Conservation (phyloP, 2,797 vertebrate species). For the Anguilla megastoma region DNA sequence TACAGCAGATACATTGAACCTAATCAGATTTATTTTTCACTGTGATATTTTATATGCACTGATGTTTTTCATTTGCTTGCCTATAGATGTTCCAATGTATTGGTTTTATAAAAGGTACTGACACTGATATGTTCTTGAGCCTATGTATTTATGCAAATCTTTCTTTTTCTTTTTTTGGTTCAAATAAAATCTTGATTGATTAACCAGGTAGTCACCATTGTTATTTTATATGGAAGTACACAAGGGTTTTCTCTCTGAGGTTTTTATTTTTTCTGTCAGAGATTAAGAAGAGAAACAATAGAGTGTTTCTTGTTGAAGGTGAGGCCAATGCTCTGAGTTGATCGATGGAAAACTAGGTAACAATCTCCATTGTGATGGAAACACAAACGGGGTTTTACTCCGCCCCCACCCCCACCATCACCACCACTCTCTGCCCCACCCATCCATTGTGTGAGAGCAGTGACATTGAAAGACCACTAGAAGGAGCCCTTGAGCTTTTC, state of each 20-base stretch:
- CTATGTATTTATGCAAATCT: constrained; percentile 74
- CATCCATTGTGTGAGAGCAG: background rate
- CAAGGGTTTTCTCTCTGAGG: background rate
- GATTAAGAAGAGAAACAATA: background rate
- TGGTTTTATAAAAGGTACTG: constrained; percentile 55
- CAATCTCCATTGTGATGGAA: constrained; percentile 35
- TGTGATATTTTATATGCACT: constrained; percentile 50
- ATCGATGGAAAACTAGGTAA: background rate
- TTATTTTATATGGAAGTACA: background rate
- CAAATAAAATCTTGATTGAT: constrained; percentile 73
- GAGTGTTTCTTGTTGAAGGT: background rate
- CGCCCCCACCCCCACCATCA: background rate
- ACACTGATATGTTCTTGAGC: constrained; percentile 63
- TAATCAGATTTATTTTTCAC: constrained; percentile 44
- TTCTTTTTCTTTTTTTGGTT: constrained; percentile 60
- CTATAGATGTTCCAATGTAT: constrained; percentile 59
- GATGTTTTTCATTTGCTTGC: constrained; percentile 61
- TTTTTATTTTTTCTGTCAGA: background rate
- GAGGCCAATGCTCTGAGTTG: background rate
- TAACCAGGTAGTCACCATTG: constrained; percentile 30
- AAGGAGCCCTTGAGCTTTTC: constrained; percentile 61
- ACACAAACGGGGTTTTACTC: constrained; percentile 26
- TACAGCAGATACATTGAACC: constrained; percentile 46
- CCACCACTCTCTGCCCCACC: background rate
- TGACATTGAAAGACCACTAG: constrained; percentile 56